A percentile compares a stretch with the other conserved stretches of the same genome.
Evolutionary conservation across 2,888 invertebrate species (phyloP).

Genomic region (Piscicola geometra): DNA sequence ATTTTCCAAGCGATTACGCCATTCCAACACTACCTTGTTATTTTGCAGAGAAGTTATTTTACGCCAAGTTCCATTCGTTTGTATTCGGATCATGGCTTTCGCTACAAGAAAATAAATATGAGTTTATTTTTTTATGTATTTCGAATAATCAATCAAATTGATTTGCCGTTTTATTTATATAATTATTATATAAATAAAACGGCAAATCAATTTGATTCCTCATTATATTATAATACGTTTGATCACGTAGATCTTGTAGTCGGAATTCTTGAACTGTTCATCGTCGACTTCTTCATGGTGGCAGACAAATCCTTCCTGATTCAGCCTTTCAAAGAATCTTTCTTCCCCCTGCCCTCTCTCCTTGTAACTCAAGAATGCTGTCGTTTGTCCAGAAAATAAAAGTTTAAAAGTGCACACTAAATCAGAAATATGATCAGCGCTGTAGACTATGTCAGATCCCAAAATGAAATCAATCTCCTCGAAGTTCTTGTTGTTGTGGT

Average conservation of each 20-base stretch:
- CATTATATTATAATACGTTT: constrained; percentile 1
- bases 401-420: constrained; percentile 38
- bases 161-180: no score
- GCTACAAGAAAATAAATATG: no score
- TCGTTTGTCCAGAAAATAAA: constrained; percentile 32
- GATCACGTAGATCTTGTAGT: constrained; percentile 35
- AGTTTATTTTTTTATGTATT: no score
- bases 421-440: constrained; percentile 30
- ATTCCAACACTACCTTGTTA: no score
- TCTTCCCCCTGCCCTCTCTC: constrained; percentile 43
- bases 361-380: constrained; percentile 41
- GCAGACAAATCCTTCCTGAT: constrained; percentile 33
- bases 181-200: no score
- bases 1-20: no score
- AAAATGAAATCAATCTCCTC: constrained; percentile 39
- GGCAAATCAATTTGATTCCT: no score
- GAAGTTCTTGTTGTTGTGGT: constrained; percentile 21
- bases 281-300: constrained; percentile 17
- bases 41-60: no score
- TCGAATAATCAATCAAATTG: no score
- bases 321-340: constrained; percentile 39
- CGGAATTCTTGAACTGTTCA: constrained; percentile 37
- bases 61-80: no score
- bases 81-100: no score
- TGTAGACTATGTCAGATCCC: constrained; percentile 43